Base-by-base conservation (phyloP, 2,888 invertebrate species). In the Rhagium mordax region DNA sequence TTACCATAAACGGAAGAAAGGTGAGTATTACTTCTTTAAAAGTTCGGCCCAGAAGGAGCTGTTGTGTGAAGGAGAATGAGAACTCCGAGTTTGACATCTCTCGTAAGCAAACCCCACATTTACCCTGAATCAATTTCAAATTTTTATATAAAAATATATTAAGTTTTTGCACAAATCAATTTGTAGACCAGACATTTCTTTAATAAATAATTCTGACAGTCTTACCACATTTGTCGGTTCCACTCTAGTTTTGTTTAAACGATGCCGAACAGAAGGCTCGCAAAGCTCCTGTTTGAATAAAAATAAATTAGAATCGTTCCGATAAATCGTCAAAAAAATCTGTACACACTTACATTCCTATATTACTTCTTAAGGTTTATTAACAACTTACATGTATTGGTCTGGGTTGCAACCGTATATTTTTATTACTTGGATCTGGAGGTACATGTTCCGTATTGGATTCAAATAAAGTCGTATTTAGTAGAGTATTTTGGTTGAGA, bases 21-120 rank as follows among this genome's bases (percentile, higher is more conserved):
- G 18, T 2, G 8, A 70, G 29, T 33, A 76, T 60, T 47, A 66
- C 57, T 41, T 74, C 65, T 61, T 72, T 72, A 8, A 74, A 15
- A 15, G 71, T 71, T 70, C 62, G 66, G 4, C 64, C 71, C 21
- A 57, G 8, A 47, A 66, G 8, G 6, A 60, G 33, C 53, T 59
- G 57, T 20, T 61, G 70, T 20, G 70, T 49, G 24, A 71, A 10
- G 1, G 4, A 2, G 1, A 51, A 55, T 24, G 55, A 68, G 2
- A 29, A 33, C 20, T 57, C 29, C 59, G 49, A 66, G 29, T 21
- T 15, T 7, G 47, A 49, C 16, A 61, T 27, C 20, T n/a, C 13
- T n/a, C 2, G 33, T 13, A 76, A 69, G 47, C 76, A 76, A 27
- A 74, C 69, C 60, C 72, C 69, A 33, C 76, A 76, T 59, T 47